These are phyloP conservation scores for Gonioctena quinquepunctata DNA, from an alignment of 1,140 invertebrate species.

Conservation along the genomic window DNA sequence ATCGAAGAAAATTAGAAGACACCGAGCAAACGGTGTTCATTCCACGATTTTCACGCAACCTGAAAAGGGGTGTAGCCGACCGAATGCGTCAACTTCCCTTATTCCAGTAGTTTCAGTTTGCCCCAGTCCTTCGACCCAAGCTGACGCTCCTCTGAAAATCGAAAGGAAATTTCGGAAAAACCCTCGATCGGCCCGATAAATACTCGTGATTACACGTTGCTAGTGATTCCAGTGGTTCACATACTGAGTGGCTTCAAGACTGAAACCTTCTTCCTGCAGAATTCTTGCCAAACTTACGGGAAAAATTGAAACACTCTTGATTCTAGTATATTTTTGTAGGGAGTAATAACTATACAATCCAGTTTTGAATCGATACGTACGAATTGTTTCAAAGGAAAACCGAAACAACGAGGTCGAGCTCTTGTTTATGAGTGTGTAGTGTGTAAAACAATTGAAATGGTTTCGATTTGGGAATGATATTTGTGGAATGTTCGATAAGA, in stretches of 20 bases:
- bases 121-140: neutral
- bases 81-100: slow-evolving; percentile 21
- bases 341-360: neutral
- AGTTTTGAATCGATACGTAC: neutral
- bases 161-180: neutral
- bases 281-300: neutral
- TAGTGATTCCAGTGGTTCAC: neutral
- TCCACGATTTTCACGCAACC: slow-evolving; percentile 20
- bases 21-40: neutral
- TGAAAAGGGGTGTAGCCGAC: slow-evolving; percentile 19
- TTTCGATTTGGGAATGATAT: slow-evolving; percentile 7
- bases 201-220: neutral
- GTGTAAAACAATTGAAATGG: slow-evolving; percentile 1
- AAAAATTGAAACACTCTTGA: neutral
- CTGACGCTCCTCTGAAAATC: neutral
- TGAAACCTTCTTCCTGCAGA: neutral
- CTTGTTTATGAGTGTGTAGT: neutral
- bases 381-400: neutral
- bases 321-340: neutral
- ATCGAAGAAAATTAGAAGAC: neutral
- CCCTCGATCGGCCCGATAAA: neutral
- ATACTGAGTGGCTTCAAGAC: neutral
- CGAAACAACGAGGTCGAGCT: neutral
- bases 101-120: slow-evolving; percentile 14
- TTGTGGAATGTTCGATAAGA: slow-evolving; percentile 10